Base-by-base conservation (phyloP, 2,113 vertebrate species). In the Corynorhinus townsendii region DNA sequence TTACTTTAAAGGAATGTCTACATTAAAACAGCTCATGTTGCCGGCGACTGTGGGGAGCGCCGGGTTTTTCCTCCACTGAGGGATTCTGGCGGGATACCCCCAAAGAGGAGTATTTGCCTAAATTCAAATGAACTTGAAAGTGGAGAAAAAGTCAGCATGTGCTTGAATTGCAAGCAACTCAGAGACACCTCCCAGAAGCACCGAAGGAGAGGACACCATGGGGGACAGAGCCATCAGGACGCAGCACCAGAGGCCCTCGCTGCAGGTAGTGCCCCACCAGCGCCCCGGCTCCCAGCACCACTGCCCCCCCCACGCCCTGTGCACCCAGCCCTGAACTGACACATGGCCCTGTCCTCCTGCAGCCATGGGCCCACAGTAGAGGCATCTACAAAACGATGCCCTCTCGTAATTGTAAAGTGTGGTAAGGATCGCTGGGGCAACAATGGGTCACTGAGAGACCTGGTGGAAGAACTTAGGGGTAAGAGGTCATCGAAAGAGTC, bases 1-100 rank as follows among this genome's bases (percentile, higher is more conserved):
- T 97, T 45, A 69, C 96, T 96, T 96, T 93, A 93, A 88, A 97
- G 95, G 45, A 95, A 96, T 4, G 86, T 68, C 85, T 89, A n/a
- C 95, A 80, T 96, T 94, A 93, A 82, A 97, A 93, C 94, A 94
- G 96, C 84, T 54, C 90, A 95, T 3, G 86, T 91, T 30, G 79
- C 76, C 45, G 73, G 83, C 54, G 71, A 72, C 10, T 19, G 75
- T 69, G 26, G 1, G 24, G 77, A 49, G 87, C 86, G 87, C 93
- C 3, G 52, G 86, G 69, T 92, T 81, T 14, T 33, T 85, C 83
- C 93, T 88, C 24, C 54, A 49, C 33, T 16, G 96, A 76, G 62
- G 95, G 88, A 20, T 33, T 83, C 72, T 14, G 85, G 73, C 52
- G 26, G 71, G 26, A 3, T 14, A 40, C 43, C 73, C 66, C 87